These are phyloP conservation scores for Dascyllus trimaculatus DNA, from an alignment of 2,113 vertebrate species.

Conservation along the genomic window DNA sequence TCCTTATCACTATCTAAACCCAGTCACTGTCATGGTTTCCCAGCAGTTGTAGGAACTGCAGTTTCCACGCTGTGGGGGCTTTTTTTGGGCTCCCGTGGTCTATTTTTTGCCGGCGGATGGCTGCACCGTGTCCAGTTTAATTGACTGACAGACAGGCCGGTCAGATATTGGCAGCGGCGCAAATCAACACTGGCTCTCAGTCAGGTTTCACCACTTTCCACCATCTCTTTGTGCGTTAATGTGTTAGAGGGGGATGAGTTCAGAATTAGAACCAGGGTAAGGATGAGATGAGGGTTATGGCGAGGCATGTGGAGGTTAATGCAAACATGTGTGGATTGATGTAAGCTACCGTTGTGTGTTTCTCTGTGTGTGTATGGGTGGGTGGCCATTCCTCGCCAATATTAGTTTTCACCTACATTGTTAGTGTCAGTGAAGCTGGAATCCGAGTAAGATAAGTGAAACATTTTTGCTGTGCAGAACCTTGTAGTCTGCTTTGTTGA, in stretches of 20 bases:
- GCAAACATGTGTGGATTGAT: conserved; percentile 13
- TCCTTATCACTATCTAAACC: background rate
- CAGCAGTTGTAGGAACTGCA: conserved; percentile 27
- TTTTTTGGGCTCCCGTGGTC: conserved; percentile 28
- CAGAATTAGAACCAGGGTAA: conserved; percentile 29
- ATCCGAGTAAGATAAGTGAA: conserved; percentile 24
- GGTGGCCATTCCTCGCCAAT: conserved; percentile 28
- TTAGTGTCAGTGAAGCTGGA: conserved; percentile 10
- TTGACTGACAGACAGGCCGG: conserved; percentile 14
- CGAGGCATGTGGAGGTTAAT: conserved; percentile 29
- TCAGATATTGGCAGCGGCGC: conserved; percentile 43
- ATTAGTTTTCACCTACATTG: conserved; percentile 32
- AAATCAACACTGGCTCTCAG: conserved; percentile 57
- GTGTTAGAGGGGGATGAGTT: conserved; percentile 44
- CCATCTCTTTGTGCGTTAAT: conserved; percentile 58
- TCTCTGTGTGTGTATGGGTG: conserved; percentile 14
- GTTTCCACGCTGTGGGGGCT: conserved; percentile 40
- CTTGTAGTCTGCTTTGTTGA: background rate
- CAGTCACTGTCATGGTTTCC: background rate
- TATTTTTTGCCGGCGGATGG: conserved; percentile 60
- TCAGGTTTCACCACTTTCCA: conserved; percentile 53
- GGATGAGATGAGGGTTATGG: conserved; percentile 23
- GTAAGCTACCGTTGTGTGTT: background rate
- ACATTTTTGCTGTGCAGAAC: background rate
- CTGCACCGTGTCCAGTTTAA: conserved; percentile 32